Evolutionary conservation across 2,797 vertebrate species (phyloP), one percentile per base, ranked within the genome.

Genomic region (Neosalanx taihuensis): DNA sequence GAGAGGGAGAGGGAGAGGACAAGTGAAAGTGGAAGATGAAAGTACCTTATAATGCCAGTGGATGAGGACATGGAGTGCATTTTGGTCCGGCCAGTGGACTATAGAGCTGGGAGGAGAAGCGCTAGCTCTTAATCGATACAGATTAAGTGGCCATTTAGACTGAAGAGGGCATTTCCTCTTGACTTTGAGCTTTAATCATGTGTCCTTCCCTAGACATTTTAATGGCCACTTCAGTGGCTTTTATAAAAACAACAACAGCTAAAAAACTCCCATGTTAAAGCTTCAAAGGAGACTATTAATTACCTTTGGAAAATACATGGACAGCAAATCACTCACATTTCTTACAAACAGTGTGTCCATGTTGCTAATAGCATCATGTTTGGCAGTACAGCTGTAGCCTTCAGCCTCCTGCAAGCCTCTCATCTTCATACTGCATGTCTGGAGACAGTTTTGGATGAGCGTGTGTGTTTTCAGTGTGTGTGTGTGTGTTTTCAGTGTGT

Each of bases 91-190:
- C 1, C 4, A 53, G 9, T 72, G 82, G 79, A 79, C 82, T 77
- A 83, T 82, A 81, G 77, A 15, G 0, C 23, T 49, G 3, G 78
- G 82, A 56, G 76, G 72, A 89, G 68, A 29, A 17, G 80, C 81
- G 79, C 65, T 80, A 89, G 84, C 76, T 79, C 73, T 26, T 66
- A 88, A 89, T 90, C 90, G 81, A 91, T 91, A 88, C 68, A 81
- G 82, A 89, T 91, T 84, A 89, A 85, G 83, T 77, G 72, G 83
- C 86, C 81, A 76, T 90, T 87, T 85, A 80, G 72, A 80, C 81
- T 65, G 75, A 73, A 78, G 78, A 83, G 78, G 81, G 79, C 76
- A 78, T 75, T 89, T 83, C 79, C 79, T 83, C 72, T 80, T 85
- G 82, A 88, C 82, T 87, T 83, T 84, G 73, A 79, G 72, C 75